Conservation (phyloP, 2,113 vertebrate species). For the Dipodomys spectabilis region DNA sequence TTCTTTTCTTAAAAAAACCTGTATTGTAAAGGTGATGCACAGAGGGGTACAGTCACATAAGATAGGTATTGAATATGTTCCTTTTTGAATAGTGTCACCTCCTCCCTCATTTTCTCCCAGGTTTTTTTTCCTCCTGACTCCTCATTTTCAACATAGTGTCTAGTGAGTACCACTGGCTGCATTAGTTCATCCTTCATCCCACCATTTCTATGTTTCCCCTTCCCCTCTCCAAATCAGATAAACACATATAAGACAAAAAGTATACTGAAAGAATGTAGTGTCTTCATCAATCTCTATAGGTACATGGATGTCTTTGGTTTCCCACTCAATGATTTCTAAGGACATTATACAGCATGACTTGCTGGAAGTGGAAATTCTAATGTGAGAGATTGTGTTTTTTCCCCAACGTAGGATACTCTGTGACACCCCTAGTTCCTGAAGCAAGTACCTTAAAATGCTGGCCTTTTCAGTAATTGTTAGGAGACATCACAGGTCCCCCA, state of each 20-base stretch:
- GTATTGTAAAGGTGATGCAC: no score
- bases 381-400: not conserved
- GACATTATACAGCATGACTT: not conserved
- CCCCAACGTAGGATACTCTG: not conserved
- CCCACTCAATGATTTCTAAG: not conserved
- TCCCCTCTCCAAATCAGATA: no score
- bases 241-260: not conserved
- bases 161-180: no score
- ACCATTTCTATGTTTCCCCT: no score
- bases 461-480: not conserved
- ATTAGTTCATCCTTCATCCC: no score
- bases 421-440: not conserved
- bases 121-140: no score
- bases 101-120: no score
- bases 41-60: no score
- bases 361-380: constrained; percentile 10
- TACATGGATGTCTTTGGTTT: not conserved
- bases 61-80: no score
- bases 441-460: not conserved
- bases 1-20: not conserved
- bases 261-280: not conserved
- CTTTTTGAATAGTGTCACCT: no score
- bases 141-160: no score
- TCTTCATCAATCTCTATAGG: not conserved
- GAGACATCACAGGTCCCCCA: not conserved